A percentile compares a stretch with the other conserved stretches of the same genome.
phyloP scores from a whole-genome alignment of 2,113 vertebrate genomes.

The Podilymbus podiceps region DNA sequence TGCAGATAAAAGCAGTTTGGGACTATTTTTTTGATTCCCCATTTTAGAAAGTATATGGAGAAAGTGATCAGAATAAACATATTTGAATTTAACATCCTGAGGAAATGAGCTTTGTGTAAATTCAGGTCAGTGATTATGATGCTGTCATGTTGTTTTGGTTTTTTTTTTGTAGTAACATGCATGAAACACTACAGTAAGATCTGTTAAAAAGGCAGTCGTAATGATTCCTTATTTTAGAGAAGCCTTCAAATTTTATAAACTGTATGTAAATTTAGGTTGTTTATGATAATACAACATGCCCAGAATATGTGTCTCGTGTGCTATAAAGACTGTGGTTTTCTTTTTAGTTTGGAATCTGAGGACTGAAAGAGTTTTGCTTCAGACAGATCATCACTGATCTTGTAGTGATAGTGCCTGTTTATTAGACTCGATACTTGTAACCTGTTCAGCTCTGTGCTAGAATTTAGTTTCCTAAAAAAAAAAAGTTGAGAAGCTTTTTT shows the following conservation, averaged over 20 bases:
- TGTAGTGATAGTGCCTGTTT: neutral
- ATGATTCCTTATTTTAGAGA: neutral
- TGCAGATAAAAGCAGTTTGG: neutral
- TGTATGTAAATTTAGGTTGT: neutral
- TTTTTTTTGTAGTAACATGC: neutral
- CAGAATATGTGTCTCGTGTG: neutral
- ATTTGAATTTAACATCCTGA: neutral
- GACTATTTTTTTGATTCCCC: neutral
- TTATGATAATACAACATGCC: neutral
- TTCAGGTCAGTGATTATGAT: neutral
- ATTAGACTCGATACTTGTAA: neutral
- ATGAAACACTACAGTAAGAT: neutral
- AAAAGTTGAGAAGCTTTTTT: neutral
- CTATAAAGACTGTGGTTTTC: rapidly evolving
- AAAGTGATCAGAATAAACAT: neutral
- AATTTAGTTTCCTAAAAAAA: neutral
- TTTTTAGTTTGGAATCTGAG: neutral
- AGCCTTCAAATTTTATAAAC: neutral
- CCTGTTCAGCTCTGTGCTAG: neutral
- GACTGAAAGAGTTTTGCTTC: neutral
- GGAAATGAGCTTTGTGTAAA: neutral
- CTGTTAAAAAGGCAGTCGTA: neutral
- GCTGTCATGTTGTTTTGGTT: neutral
- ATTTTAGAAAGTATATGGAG: neutral
- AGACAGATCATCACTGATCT: neutral